These are phyloP conservation scores for Chelon auratus DNA, from an alignment of 2,797 vertebrate genomes.

Conservation along the genomic window DNA sequence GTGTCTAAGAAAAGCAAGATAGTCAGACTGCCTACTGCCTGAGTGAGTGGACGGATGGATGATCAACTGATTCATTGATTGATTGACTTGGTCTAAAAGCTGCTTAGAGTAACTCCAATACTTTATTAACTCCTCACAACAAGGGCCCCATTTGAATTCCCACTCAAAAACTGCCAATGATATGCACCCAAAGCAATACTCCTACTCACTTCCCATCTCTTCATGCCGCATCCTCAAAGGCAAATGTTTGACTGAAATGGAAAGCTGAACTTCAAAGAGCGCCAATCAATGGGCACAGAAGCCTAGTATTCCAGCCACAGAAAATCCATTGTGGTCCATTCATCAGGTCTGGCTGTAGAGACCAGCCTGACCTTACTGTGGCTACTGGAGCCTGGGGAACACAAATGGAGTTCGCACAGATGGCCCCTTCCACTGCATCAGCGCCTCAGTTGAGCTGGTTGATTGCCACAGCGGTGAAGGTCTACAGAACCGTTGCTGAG, in stretches of 20 bases:
- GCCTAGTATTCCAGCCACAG: slow-evolving; percentile 43
- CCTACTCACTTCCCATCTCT: slow-evolving; percentile 6
- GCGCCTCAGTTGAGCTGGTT: slow-evolving; percentile 26
- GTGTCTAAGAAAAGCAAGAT: not conserved
- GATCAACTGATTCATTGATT: slow-evolving; percentile 21
- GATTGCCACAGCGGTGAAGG: slow-evolving; percentile 39
- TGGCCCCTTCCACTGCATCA: slow-evolving; percentile 8
- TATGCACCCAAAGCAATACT: slow-evolving; percentile 37
- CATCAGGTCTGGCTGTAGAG: slow-evolving; percentile 39
- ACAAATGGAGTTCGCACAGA: slow-evolving; percentile 36
- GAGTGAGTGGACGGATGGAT: not conserved
- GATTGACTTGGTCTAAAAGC: slow-evolving; percentile 14
- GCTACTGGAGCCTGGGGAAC: slow-evolving; percentile 32
- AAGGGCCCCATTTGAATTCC: slow-evolving; percentile 42
- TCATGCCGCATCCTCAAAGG: slow-evolving; percentile 46
- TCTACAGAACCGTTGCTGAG: slow-evolving; percentile 20
- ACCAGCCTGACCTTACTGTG: slow-evolving; percentile 41
- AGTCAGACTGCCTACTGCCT: not conserved
- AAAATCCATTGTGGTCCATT: slow-evolving; percentile 48
- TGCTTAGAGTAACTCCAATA: slow-evolving; percentile 1
- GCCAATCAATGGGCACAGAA: slow-evolving; percentile 49
- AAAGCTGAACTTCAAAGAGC: slow-evolving; percentile 63
- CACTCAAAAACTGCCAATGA: slow-evolving; percentile 31
- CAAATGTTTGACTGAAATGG: slow-evolving; percentile 38
- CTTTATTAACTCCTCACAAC: slow-evolving; percentile 37